phyloP scores from a whole-genome alignment of 2,888 invertebrate genomes.

The Blomia tropicalis region DNA sequence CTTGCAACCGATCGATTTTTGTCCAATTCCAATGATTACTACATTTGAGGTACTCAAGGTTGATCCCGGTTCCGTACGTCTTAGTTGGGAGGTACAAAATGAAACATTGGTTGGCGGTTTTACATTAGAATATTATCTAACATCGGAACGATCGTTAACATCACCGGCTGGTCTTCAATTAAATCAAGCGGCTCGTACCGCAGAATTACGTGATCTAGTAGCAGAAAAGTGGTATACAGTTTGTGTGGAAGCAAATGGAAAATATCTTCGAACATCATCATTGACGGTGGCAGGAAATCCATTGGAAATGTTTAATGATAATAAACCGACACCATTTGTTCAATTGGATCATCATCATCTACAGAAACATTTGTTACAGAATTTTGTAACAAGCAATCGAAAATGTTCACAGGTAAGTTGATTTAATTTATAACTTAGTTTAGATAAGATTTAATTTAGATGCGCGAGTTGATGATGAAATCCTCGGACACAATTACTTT shows the following conservation, averaged over 20 bases:
- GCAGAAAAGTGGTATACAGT: conserved; percentile 67
- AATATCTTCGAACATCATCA: conserved; percentile 40
- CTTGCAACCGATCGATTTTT: conserved; percentile 62
- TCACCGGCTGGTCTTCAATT: conserved; percentile 22
- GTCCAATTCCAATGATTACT: conserved; percentile 62
- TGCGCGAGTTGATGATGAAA: too few species aligned
- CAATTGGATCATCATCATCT: conserved; percentile 27
- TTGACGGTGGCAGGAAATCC: not conserved
- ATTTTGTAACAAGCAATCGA: conserved; percentile 28
- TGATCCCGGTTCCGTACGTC: conserved; percentile 62
- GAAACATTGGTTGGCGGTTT: conserved; percentile 61
- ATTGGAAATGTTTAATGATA: conserved; percentile 20
- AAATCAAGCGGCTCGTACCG: conserved; percentile 42
- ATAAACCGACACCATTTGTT: conserved; percentile 31
- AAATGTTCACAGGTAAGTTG: conserved; percentile 30
- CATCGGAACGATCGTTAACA: conserved; percentile 24
- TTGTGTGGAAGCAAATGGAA: conserved; percentile 70
- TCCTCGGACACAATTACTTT: too few species aligned
- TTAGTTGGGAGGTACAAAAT: conserved; percentile 64
- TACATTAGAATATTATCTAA: conserved; percentile 58
- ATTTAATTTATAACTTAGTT: too few species aligned
- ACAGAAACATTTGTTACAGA: conserved; percentile 12
- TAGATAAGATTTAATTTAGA: too few species aligned
- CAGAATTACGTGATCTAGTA: conserved; percentile 54
- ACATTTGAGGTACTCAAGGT: conserved; percentile 73